A percentile compares a stretch with the other conserved stretches of the same genome.
These are phyloP conservation scores for Meda fulgida DNA, from an alignment of 2,797 vertebrate genomes.

Conservation along the genomic window DNA sequence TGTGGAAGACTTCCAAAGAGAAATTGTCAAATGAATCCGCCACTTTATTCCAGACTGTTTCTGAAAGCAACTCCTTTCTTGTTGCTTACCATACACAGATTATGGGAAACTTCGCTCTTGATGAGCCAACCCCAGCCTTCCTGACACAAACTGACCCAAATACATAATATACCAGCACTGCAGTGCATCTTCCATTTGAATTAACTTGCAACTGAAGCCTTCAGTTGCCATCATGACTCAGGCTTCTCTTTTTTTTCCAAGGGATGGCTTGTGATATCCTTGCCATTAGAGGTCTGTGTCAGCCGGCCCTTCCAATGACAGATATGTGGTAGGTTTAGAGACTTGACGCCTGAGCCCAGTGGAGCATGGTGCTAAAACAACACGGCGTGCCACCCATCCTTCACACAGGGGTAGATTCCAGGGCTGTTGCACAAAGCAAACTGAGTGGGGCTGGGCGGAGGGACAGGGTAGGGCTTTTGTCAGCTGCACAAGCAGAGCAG, in stretches of 20 bases:
- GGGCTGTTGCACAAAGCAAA: slow-evolving; percentile 29
- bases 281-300: not conserved
- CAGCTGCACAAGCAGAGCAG: slow-evolving; percentile 57
- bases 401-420: slow-evolving; percentile 51
- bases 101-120: slow-evolving; percentile 41
- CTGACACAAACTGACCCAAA: slow-evolving; percentile 60
- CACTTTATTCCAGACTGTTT: slow-evolving; percentile 1
- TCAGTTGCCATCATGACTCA: slow-evolving; percentile 10
- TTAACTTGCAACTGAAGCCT: slow-evolving; percentile 23
- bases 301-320: slow-evolving; percentile 35
- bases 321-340: slow-evolving; percentile 49
- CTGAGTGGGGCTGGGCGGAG: slow-evolving; percentile 20
- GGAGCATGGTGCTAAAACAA: slow-evolving; percentile 60
- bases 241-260: not conserved
- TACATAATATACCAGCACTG: slow-evolving; percentile 57
- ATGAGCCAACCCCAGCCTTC: slow-evolving; percentile 42
- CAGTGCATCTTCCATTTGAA: slow-evolving; percentile 49
- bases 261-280: slow-evolving; percentile 22
- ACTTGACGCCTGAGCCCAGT: slow-evolving; percentile 51
- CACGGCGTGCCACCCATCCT: slow-evolving; percentile 49
- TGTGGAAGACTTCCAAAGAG: not conserved
- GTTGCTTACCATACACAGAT: slow-evolving; percentile 39
- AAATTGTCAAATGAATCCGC: slow-evolving; percentile 6
- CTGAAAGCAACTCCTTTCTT: slow-evolving; percentile 33
- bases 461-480: slow-evolving; percentile 46